These are phyloP conservation scores for Uromys caudimaculatus DNA, from an alignment of 2,797 vertebrate species.

Conservation along the genomic window DNA sequence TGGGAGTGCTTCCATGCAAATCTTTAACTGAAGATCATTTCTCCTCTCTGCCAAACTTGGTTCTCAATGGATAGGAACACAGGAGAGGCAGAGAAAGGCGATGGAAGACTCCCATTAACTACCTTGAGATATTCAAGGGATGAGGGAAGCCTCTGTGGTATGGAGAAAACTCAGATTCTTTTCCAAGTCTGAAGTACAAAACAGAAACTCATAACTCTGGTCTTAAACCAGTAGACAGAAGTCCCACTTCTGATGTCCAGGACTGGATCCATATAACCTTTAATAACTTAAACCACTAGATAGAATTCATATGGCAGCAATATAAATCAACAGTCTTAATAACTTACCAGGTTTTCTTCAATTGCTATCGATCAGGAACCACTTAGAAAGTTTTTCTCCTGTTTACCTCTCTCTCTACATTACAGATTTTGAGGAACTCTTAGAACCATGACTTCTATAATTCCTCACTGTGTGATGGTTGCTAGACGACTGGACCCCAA, in stretches of 20 bases:
- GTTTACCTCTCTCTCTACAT: not conserved
- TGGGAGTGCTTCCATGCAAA: not conserved
- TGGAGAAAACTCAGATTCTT: not conserved
- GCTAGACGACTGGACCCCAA: not conserved
- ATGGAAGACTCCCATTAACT: not conserved
- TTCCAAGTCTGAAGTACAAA: not conserved
- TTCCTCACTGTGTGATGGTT: not conserved
- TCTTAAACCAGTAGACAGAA: not conserved
- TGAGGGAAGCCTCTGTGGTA: not conserved
- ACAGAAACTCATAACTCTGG: not conserved
- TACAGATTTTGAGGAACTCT: not conserved
- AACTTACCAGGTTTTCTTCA: not conserved
- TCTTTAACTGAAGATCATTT: not conserved
- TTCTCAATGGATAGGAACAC: not conserved
- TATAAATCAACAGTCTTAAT: not conserved
- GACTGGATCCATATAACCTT: not conserved
- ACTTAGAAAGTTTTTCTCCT: not conserved
- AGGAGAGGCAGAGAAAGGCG: not conserved
- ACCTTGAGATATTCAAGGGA: not conserved
- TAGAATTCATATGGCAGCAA: not conserved
- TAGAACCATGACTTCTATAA: not conserved
- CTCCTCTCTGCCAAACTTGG: not conserved
- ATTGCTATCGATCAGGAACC: not conserved
- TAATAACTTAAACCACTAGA: not conserved
- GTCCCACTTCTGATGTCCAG: not conserved